Evolutionary conservation across 1,140 invertebrate genomes (phyloP).

Genomic region (Maniola jurtina): DNA sequence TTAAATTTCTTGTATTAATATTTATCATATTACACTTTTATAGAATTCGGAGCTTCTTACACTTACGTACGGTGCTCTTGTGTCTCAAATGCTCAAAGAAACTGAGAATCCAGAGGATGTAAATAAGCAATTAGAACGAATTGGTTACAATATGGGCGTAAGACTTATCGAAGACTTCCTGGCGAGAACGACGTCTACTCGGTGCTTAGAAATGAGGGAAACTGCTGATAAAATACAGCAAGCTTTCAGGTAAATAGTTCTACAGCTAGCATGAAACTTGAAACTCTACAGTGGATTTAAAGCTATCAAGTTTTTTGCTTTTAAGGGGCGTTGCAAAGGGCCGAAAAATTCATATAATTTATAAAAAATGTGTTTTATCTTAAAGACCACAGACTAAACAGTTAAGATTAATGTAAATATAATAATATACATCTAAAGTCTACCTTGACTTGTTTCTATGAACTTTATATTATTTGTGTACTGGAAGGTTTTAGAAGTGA

Average conservation of each 20-base stretch:
- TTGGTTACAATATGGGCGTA: constrained; percentile 99
- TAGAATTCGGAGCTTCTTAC: constrained; percentile 98
- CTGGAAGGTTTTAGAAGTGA: too few relatives aligned
- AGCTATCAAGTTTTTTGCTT: not conserved
- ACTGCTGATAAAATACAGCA: constrained; percentile 97
- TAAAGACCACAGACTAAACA: too few relatives aligned
- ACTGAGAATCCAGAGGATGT: constrained; percentile 98
- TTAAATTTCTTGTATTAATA: too few relatives aligned
- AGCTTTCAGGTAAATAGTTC: constrained; percentile 68
- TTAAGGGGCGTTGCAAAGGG: too few relatives aligned
- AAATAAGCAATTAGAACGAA: constrained; percentile 94
- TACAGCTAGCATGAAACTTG: too few relatives aligned
- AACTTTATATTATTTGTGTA: too few relatives aligned
- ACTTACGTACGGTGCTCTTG: constrained; percentile 97
- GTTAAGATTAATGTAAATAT: too few relatives aligned
- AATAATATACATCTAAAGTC: too few relatives aligned
- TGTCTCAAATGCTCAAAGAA: constrained; percentile 98
- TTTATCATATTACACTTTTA: constrained; percentile 48
- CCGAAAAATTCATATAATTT: too few relatives aligned
- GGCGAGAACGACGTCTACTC: constrained; percentile 91
- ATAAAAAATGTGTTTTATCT: too few relatives aligned
- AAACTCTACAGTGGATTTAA: not conserved
- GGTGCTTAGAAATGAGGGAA: constrained; percentile 97
- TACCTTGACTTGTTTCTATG: too few relatives aligned
- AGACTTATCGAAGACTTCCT: constrained; percentile 98